Base-by-base conservation (phyloP, 2,888 invertebrate species). In the Luperina nickerlii region DNA sequence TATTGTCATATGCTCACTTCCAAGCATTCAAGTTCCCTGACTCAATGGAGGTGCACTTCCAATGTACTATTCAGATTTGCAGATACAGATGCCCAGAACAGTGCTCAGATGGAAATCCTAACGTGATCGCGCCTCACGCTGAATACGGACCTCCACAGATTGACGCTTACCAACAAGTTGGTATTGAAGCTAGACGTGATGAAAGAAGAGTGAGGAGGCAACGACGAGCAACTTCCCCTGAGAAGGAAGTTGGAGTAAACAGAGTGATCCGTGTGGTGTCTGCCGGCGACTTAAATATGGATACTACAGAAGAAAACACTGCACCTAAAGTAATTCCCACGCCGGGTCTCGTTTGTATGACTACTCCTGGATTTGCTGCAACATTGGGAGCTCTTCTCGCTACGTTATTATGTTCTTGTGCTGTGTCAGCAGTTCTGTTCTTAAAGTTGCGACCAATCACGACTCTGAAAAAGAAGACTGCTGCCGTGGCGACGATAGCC, bases 11-110 rank as follows among this genome's bases (percentile, higher is more conserved):
- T 92, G 99, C 99, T 0, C 98, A 99, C 94, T 99, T 99, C 97
- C 99, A 99, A 96, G 99, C 99, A 0, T 99, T 99, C 95, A 99
- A 99, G 93, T 99, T 99, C 97, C 99, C 99, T 0, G 99, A 99
- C 92, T 99, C 99, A 0, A 99, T 99, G 99, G 99, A 99, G 94
- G 99, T 99, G 0, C 99, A 99, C 94, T 99, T 99, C 97, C 99
- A 99, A 94, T 99, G 99, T 94, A 99, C 99, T 54, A 99, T 99
- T 85, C 99, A 99, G 94, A 99, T 99, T 91, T 99, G 99, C 94
- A 97, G 99, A 89, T 98, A 99, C 92, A 98, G 99, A 90, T 99
- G 99, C 91, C 99, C 99, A 0, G 99, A 99, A 88, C 99, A 99
- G 92, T 99, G 99, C 92, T 98, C 98, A 1, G 98, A 98, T 85